Base-by-base conservation (phyloP, 2,113 vertebrate species). In the Leptobrachium leishanense region DNA sequence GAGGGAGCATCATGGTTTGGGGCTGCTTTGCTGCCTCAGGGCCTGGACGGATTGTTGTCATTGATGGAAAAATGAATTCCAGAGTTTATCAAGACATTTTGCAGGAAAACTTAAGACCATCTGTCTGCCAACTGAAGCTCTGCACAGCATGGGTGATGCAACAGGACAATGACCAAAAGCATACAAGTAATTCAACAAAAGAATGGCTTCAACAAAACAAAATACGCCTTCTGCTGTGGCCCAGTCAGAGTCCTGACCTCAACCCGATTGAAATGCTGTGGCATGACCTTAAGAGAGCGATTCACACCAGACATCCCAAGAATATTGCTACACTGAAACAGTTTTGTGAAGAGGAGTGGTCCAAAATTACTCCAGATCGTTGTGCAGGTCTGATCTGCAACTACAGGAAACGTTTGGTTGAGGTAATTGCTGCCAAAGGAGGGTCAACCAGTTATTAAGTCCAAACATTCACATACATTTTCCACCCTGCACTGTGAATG, bases 291-390 rank as follows among this genome's bases (percentile, higher is more conserved):
- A 67, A 67, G 65, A 65, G 5, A 65, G 63, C 7, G n/a, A 2
- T 65, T 65, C n/a, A 65, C 63, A 65, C 39, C 20, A 65, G 63
- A 68, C 65, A 68, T 68, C 40, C 65, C 41, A 68, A 68, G 65
- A 41, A 68, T 68, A 68, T 68, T 41, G 65, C 39, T 67, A 20
- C 8, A 67, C 65, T 67, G 40, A 67, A 42, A 67, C 65, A 68
- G 65, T 68, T 68, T 41, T 68, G 65, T 68, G 43, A 68, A 43
- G 41, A 68, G 8, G 65, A 68, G 43, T 68, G 41, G 65, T 68
- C 65, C 8, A 68, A 13, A 68, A 68, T 68, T 2, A 15, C 55
- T 8, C 55, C 55, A 12, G 13, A 69, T 2, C 42, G 5, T 69
- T 69, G 42, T 69, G 68, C 42, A 69, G 8, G 43, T 46, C 68